phyloP scores from a whole-genome alignment of 2,888 invertebrate species.

The Trichogramma dendrolimi region DNA sequence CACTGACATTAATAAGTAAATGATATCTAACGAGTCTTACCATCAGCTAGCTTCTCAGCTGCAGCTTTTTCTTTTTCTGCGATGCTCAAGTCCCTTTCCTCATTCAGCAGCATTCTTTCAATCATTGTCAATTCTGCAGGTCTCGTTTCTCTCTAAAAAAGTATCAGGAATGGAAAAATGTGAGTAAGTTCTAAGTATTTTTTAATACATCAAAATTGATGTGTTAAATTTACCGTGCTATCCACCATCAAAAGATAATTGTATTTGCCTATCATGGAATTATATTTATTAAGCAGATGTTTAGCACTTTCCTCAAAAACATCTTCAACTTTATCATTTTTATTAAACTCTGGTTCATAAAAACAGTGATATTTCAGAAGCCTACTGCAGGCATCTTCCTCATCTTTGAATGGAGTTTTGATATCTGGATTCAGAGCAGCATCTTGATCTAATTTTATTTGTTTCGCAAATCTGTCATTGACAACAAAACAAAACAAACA shows the following conservation, averaged over 20 bases:
- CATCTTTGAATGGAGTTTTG: constrained; percentile 66
- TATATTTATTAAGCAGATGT: constrained; percentile 67
- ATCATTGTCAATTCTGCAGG: constrained; percentile 76
- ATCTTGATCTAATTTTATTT: constrained; percentile 70
- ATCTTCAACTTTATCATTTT: constrained; percentile 67
- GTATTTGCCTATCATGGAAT: constrained; percentile 69
- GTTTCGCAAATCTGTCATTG: constrained; percentile 65
- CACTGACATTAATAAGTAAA: too few relatives aligned
- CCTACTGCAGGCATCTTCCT: constrained; percentile 71
- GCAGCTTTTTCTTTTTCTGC: too few relatives aligned
- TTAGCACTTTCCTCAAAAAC: constrained; percentile 66
- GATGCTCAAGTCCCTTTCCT: constrained; percentile 55
- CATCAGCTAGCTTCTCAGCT: too few relatives aligned
- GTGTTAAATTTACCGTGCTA: constrained; percentile 62
- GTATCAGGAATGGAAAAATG: constrained; percentile 11
- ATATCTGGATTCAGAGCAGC: constrained; percentile 71
- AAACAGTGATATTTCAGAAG: constrained; percentile 73
- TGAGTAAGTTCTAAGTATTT: background rate
- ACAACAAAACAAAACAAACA: constrained; percentile 23
- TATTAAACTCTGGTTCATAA: constrained; percentile 62
- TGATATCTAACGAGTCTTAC: too few relatives aligned
- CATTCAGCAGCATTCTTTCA: constrained; percentile 68
- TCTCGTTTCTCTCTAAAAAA: constrained; percentile 62
- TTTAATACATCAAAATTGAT: constrained; percentile 3
- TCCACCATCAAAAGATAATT: constrained; percentile 70